These are phyloP conservation scores for Drosophila cardini DNA, from an alignment of 1,140 invertebrate genomes.

Conservation along the genomic window DNA sequence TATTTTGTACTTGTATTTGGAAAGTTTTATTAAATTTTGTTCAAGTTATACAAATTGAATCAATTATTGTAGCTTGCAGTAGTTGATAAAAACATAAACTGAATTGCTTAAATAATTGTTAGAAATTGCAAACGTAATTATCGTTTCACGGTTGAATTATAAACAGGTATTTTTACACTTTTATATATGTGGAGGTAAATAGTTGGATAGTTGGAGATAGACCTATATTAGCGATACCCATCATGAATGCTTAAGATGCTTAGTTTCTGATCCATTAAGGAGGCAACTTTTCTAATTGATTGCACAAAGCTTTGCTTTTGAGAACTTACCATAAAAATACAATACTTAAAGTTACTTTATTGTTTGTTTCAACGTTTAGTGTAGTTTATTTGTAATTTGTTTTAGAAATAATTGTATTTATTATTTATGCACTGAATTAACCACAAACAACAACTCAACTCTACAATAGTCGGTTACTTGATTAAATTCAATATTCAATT, in stretches of 20 bases:
- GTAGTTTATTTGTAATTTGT: conserved; percentile 37
- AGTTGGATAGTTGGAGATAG: conserved; percentile 43
- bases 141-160: conserved; percentile 41
- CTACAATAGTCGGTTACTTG: conserved; percentile 52
- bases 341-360: conserved; percentile 79
- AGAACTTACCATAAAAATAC: conserved; percentile 76
- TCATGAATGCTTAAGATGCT: conserved; percentile 57
- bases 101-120: conserved; percentile 81
- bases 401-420: conserved; percentile 38
- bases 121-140: conserved; percentile 84
- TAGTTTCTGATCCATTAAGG: conserved; percentile 37
- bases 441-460: conserved; percentile 61
- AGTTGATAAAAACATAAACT: conserved; percentile 72
- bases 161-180: conserved; percentile 44
- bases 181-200: conserved; percentile 28
- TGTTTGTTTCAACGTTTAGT: conserved; percentile 45
- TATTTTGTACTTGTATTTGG: conserved; percentile 38
- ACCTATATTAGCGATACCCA: conserved; percentile 74
- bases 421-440: conserved; percentile 66
- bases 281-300: conserved; percentile 78
- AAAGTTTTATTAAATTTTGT: conserved; percentile 41
- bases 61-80: conserved; percentile 79
- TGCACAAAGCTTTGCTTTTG: conserved; percentile 46
- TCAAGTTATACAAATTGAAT: conserved; percentile 66
- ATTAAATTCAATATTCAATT: conserved; percentile 37